These are phyloP conservation scores for Mugil cephalus DNA, from an alignment of 2,113 vertebrate species.

Conservation along the genomic window DNA sequence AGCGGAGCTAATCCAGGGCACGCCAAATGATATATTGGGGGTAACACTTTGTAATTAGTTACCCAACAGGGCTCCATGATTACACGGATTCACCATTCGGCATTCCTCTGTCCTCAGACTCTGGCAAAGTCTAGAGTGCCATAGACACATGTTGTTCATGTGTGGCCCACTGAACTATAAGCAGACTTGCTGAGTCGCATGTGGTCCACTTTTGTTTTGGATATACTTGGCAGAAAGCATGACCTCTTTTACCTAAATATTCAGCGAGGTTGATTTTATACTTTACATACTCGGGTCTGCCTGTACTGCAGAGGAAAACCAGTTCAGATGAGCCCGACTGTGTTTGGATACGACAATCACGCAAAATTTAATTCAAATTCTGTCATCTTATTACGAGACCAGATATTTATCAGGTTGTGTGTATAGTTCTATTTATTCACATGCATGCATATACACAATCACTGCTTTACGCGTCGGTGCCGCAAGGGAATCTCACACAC, in stretches of 20 bases:
- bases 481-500: constrained; percentile 58
- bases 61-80: constrained; percentile 61
- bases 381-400: constrained; percentile 71
- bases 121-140: constrained; percentile 45
- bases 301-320: constrained; percentile 24
- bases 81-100: constrained; percentile 56
- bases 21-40: constrained; percentile 56
- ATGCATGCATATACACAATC: constrained; percentile 11
- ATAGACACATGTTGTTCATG: constrained; percentile 61
- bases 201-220: constrained; percentile 46
- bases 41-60: constrained; percentile 73
- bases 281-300: constrained; percentile 18
- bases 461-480: constrained; percentile 9
- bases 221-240: constrained; percentile 25
- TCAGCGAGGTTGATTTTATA: constrained; percentile 19
- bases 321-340: constrained; percentile 17
- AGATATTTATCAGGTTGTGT: constrained; percentile 45
- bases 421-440: constrained; percentile 48
- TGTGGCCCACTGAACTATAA: constrained; percentile 71
- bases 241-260: constrained; percentile 34
- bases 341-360: constrained; percentile 53
- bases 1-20: constrained; percentile 61
- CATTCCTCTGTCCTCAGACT: constrained; percentile 52
- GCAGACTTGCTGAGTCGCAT: constrained; percentile 60
- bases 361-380: constrained; percentile 39